phyloP scores from a whole-genome alignment of 2,888 invertebrate genomes.

The Napeogenes inachia region DNA sequence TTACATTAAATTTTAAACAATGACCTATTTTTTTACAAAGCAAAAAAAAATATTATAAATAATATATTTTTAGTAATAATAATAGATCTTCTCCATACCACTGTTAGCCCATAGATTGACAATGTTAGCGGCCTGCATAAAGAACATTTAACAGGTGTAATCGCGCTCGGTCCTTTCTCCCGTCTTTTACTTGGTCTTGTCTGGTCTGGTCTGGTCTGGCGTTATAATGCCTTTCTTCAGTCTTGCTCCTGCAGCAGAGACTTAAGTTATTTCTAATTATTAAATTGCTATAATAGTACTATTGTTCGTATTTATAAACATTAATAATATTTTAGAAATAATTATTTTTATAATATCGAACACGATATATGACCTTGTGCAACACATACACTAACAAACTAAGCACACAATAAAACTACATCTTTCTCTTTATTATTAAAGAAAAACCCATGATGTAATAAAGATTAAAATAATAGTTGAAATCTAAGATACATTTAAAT shows the following conservation, averaged over 20 bases:
- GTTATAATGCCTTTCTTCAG: constrained; percentile 24
- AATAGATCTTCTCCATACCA: constrained; percentile 13
- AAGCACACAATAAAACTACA: too few species aligned
- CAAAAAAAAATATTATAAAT: not conserved
- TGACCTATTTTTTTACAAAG: too few species aligned
- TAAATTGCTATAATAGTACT: not conserved
- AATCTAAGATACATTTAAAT: constrained; percentile 11
- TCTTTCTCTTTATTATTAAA: not conserved
- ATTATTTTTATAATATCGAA: too few species aligned
- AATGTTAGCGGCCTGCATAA: constrained; percentile 65
- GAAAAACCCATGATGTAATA: constrained; percentile 14
- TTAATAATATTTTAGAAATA: too few species aligned
- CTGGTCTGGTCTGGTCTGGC: constrained; percentile 11
- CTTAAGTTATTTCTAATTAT: constrained; percentile 1
- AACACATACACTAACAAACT: too few species aligned
- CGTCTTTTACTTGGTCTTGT: constrained; percentile 20
- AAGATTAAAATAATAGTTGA: constrained; percentile 10
- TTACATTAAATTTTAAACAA: too few species aligned
- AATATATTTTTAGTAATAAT: not conserved
- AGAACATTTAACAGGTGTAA: constrained; percentile 72
- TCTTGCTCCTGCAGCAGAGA: constrained; percentile 2
- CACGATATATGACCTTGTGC: too few species aligned
- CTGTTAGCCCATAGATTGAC: constrained; percentile 46
- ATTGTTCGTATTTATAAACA: not conserved
- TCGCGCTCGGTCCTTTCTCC: constrained; percentile 49